These are phyloP conservation scores for Phoebastria nigripes DNA, from an alignment of 2,797 vertebrate genomes.

Conservation along the genomic window DNA sequence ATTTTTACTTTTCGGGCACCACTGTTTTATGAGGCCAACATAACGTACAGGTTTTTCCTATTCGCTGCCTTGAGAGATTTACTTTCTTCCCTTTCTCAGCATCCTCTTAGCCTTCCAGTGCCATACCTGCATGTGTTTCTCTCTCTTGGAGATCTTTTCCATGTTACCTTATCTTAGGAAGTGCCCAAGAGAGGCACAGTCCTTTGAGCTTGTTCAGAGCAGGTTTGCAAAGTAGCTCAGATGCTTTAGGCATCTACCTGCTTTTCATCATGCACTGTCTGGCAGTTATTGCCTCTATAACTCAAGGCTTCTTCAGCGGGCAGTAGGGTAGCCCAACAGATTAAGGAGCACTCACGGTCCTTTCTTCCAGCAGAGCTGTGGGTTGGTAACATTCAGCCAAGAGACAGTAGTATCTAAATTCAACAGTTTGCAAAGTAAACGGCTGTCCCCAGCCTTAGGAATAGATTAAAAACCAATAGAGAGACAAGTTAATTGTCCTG, in stretches of 20 bases:
- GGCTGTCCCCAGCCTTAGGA: not conserved
- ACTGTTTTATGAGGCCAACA: not conserved
- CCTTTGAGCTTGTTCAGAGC: not conserved
- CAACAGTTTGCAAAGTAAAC: not conserved
- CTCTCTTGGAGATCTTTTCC: not conserved
- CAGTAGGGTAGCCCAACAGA: not conserved
- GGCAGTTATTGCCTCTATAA: not conserved
- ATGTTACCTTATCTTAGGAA: not conserved
- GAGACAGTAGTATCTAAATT: not conserved
- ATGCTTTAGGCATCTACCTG: not conserved
- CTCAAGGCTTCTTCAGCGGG: accelerated
- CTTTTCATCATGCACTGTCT: not conserved
- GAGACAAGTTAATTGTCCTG: not conserved
- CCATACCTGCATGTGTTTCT: not conserved
- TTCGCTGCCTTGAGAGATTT: not conserved
- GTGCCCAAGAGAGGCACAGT: not conserved
- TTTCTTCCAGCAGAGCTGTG: not conserved
- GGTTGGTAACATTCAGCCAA: not conserved
- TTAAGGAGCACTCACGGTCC: not conserved
- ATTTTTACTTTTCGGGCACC: not conserved
- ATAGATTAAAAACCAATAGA: not conserved
- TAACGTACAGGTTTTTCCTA: not conserved
- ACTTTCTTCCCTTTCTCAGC: not conserved
- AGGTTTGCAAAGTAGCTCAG: not conserved
- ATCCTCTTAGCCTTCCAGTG: not conserved